Base-by-base conservation (phyloP, 2,113 vertebrate genomes). In the Clupea harengus region DNA sequence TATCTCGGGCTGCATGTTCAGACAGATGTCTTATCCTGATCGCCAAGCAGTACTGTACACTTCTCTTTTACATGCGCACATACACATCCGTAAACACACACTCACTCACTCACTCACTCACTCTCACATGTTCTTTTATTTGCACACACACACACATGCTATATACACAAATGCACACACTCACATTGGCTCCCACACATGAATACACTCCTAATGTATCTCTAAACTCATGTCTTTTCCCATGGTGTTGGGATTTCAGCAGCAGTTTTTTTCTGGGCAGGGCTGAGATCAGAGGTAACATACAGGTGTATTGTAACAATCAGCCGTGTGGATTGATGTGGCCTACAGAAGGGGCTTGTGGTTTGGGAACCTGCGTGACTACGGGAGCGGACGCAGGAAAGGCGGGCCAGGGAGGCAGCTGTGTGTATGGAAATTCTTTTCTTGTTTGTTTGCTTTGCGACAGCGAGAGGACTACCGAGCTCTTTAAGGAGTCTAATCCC, bases 271-370 rank as follows among this genome's bases (percentile, higher is more conserved):
- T 85, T 78, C 45, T 83, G 87, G 85, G 86, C 92, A 92, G 93
- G 93, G 91, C 92, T 91, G 94, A 93, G 91, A 91, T 92, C 91
- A 86, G 89, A 93, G 50, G 87, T 84, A 87, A 92, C 94, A 94
- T 92, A 90, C 96, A 97, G 95, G 95, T 96, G 95, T 90, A 88
- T n/a, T 15, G 83, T 87, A 92, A 94, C 95, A 95, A 94, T 94
- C 85, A 85, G 7, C 80, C 0, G 83, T 82, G 87, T 57, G 86
- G 94, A 95, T 87, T 85, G 92, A 94, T 89, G 92, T 32, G 4
- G 2, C 18, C 87, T 81, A 81, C 86, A 89, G 93, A 92, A 91
- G 83, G 83, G 83, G 83, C 89, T 91, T 92, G 93, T 92, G 95
- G 94, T 93, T 93, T 91, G 88, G 88, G 90, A 57, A 91, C 81